Base-by-base conservation (phyloP, 2,113 vertebrate species). In the Tichodroma muraria region DNA sequence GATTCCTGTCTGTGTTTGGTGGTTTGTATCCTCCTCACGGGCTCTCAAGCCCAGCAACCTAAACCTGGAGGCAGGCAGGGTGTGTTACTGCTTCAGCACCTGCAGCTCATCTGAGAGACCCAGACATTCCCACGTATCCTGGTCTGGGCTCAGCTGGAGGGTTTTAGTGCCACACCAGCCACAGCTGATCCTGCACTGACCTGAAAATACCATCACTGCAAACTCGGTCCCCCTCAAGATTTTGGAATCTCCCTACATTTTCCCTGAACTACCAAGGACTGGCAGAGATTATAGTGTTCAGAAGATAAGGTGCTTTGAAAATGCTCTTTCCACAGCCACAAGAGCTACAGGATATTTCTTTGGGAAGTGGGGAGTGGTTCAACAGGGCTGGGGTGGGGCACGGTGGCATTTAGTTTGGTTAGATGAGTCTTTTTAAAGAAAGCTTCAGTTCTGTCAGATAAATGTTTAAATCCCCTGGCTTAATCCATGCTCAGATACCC, bases 1-100 rank as follows among this genome's bases (percentile, higher is more conserved):
- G 11, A 10, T 17, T 21, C 30, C 63, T 13, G 1, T 2, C 4
- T 1, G 3, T 3, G 15, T 15, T 22, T 27, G 25, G 42, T 3
- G 25, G 25, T 82, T 42, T n/a, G 24, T 16, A 5, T 17, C n/a
- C 52, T 65, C 47, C 45, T 30, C 85, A 47, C n/a, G n/a, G 37
- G 42, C 23, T 31, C 28, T 13, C 77, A 50, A 78, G 37, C 40
- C 27, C 2, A 0, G 17, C 28, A 14, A 14, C n/a, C 35, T 44
- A 4, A 25, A 53, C 64, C 2, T 63, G 31, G 40, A 22, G 10
- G 2, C 7, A 6, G 33, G 31, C 54, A 47, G 45, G 15, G 8
- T n/a, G 2, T 10, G 10, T 6, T 19, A 22, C 7, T 54, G 12
- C 19, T 22, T 40, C 28, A 56, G 66, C 47, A 56, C 1, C 0